Evolutionary conservation across 2,888 invertebrate species (phyloP).

Genomic region (Plusia festucae): DNA sequence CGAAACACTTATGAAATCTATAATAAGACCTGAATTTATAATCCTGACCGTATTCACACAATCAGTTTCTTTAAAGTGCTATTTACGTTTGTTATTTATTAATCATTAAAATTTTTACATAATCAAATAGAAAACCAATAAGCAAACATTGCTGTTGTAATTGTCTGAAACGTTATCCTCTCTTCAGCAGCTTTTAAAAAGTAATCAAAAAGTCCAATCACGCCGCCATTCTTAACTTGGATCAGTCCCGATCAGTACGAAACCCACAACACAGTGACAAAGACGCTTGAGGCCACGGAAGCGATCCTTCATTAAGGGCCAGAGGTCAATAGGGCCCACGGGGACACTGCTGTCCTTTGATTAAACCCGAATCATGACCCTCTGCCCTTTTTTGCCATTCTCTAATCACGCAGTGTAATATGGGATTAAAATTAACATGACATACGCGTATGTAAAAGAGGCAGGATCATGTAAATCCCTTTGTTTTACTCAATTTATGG

Average conservation of each 20-base stretch:
- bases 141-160: no score
- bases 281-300: slow-evolving; percentile 75
- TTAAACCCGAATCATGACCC: slow-evolving; percentile 71
- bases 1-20: not conserved
- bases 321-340: slow-evolving; percentile 76
- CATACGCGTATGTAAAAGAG: slow-evolving; percentile 26
- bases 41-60: no score
- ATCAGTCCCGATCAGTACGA: slow-evolving; percentile 32
- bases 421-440: slow-evolving; percentile 56
- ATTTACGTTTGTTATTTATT: no score
- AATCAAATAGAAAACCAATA: no score
- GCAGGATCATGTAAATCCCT: slow-evolving; percentile 32
- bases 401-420: slow-evolving; percentile 70
- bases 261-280: slow-evolving; percentile 67
- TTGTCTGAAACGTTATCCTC: no score
- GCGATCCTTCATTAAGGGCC: slow-evolving; percentile 78
- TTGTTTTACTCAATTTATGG: slow-evolving; percentile 46
- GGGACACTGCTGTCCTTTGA: slow-evolving; percentile 65
- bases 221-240: slow-evolving; percentile 16
- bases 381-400: slow-evolving; percentile 67
- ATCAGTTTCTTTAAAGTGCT: no score
- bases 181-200: not conserved
- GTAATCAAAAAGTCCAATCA: slow-evolving; percentile 5
- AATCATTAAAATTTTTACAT: no score
- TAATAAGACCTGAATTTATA: no score